Percentiles rank a stretch among this genome's conserved stretches.
Conservation (phyloP, 2,113 vertebrate genomes). For the Arizona elegans region DNA sequence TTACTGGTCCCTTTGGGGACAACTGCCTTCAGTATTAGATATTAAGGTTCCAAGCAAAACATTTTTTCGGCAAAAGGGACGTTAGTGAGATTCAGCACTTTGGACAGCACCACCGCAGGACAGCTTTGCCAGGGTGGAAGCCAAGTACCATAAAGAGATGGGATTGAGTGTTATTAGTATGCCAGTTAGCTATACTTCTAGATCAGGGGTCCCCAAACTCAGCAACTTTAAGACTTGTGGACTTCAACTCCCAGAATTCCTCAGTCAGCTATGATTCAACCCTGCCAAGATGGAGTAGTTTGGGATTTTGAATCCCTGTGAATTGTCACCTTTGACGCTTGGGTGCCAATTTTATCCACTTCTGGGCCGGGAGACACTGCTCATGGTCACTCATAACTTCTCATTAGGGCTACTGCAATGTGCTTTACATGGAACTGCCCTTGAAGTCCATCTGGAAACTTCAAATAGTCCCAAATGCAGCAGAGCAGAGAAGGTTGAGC, state of each 20-base stretch:
- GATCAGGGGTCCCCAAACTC: not conserved
- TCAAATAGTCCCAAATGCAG: not conserved
- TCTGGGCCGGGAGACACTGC: not conserved
- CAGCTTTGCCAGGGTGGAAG: not conserved
- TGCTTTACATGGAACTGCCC: not conserved
- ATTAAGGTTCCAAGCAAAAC: not conserved
- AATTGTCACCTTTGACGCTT: not conserved
- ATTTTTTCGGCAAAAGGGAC: too few species aligned
- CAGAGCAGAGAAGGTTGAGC: not conserved
- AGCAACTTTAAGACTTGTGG: not conserved
- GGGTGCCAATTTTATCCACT: not conserved
- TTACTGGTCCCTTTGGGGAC: not conserved
- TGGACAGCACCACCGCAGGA: not conserved
- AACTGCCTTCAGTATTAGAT: not conserved
- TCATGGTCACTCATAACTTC: not conserved
- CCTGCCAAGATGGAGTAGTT: not conserved
- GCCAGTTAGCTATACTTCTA: not conserved
- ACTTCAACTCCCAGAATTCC: not conserved
- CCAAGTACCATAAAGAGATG: not conserved
- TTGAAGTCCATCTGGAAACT: not conserved
- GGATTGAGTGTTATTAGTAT: not conserved
- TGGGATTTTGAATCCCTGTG: not conserved
- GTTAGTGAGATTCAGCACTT: not conserved
- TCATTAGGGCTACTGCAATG: not conserved
- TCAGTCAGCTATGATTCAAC: not conserved